phyloP scores from a whole-genome alignment of 2,797 vertebrate species.

The Sebastes umbrosus region DNA sequence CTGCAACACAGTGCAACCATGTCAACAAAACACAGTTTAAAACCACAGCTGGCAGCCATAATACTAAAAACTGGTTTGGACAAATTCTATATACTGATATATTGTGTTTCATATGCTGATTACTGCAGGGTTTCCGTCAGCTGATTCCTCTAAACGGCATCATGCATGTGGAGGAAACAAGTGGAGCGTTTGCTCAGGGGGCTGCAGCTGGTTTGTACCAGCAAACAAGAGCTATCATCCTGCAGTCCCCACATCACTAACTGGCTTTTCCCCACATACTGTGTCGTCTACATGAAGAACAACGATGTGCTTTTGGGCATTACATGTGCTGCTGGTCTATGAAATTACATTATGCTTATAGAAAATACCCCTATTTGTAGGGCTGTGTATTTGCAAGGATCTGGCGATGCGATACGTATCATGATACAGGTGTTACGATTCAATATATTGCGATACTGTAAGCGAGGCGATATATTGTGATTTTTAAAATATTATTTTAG shows the following conservation, averaged over 20 bases:
- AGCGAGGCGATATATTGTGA: too few relatives aligned
- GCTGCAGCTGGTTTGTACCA: slow-evolving; percentile 25
- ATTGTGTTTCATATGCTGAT: neutral
- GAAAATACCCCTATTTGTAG: neutral
- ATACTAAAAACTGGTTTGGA: neutral
- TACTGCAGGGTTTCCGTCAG: too few relatives aligned
- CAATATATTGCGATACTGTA: too few relatives aligned
- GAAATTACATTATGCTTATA: neutral
- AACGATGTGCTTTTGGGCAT: neutral
- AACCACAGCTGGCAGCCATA: neutral
- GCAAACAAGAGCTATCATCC: slow-evolving; percentile 37
- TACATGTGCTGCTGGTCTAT: neutral
- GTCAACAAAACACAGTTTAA: neutral
- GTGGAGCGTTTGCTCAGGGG: neutral
- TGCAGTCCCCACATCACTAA: slow-evolving; percentile 27
- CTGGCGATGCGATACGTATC: too few relatives aligned
- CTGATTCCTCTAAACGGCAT: slow-evolving; percentile 23
- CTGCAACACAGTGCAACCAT: neutral
- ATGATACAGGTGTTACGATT: too few relatives aligned
- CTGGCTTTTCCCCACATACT: neutral
- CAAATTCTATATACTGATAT: neutral
- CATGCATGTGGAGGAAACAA: slow-evolving; percentile 33
- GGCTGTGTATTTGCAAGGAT: too few relatives aligned
- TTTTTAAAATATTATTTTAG: too few relatives aligned
- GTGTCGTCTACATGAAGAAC: neutral